These are phyloP conservation scores for Syncerus caffer DNA, from an alignment of 2,797 vertebrate genomes.

Conservation along the genomic window DNA sequence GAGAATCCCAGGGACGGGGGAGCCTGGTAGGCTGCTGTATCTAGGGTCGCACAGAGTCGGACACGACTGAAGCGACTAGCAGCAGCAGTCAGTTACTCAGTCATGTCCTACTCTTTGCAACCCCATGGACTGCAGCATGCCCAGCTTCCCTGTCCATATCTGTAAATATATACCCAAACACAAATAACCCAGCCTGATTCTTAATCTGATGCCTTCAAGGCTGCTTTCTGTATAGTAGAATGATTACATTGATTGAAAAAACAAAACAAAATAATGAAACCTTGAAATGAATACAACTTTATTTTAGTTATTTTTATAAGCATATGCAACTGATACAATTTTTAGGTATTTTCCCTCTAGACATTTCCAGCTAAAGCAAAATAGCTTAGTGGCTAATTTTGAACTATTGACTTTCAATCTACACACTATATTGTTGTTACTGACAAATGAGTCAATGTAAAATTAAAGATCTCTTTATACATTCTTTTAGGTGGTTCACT, in stretches of 20 bases:
- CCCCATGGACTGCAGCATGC: background rate
- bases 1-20: no score
- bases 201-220: background rate
- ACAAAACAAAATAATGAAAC: slow-evolving; percentile 40
- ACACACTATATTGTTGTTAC: background rate
- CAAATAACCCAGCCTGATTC: background rate
- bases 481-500: background rate
- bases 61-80: no score
- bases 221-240: background rate
- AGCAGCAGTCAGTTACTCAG: background rate
- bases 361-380: background rate
- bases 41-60: no score
- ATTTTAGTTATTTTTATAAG: background rate
- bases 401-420: background rate
- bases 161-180: background rate
- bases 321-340: background rate
- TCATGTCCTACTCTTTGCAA: background rate
- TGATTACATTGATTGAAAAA: slow-evolving; percentile 34
- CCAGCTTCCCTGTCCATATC: background rate
- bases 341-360: background rate
- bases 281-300: background rate
- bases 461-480: background rate
- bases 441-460: background rate
- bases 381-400: background rate
- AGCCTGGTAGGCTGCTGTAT: no score